Evolutionary conservation across 2,888 invertebrate genomes (phyloP).

Genomic region (Gastrophysa polygoni): DNA sequence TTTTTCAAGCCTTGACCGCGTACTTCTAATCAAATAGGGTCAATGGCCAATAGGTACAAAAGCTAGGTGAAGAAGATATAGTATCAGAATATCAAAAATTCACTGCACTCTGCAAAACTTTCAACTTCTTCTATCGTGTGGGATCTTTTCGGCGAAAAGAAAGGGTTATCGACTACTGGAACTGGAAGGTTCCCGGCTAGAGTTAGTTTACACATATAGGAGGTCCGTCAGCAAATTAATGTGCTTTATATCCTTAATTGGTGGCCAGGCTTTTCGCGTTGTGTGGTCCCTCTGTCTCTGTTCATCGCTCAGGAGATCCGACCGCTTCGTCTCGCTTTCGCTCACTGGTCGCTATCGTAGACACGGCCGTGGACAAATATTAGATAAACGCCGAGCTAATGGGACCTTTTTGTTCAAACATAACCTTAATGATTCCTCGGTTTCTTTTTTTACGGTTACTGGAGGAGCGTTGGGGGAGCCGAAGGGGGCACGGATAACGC

Average conservation of each 20-base stretch:
- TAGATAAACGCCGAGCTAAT: constrained; percentile 58
- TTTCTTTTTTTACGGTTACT: constrained; percentile 41
- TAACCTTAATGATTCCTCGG: constrained; percentile 54
- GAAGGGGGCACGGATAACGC: not conserved
- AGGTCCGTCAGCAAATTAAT: constrained; percentile 59
- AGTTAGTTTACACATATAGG: constrained; percentile 52
- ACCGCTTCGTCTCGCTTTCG: constrained; percentile 39
- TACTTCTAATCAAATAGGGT: no score
- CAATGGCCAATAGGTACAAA: no score
- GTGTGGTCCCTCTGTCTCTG: constrained; percentile 54
- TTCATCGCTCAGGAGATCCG: constrained; percentile 33
- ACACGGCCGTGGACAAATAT: constrained; percentile 58
- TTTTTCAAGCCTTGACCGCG: no score
- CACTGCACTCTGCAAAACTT: no score
- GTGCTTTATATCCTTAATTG: constrained; percentile 60
- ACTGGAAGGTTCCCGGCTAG: constrained; percentile 35
- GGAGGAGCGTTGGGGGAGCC: not conserved
- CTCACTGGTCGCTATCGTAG: constrained; percentile 51
- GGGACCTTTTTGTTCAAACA: constrained; percentile 57
- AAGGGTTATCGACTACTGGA: constrained; percentile 21
- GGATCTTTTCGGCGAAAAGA: constrained; percentile 15
- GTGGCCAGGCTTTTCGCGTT: constrained; percentile 54
- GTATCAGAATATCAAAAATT: no score
- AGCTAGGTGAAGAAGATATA: no score
- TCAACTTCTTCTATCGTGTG: constrained; percentile 17